Evolutionary conservation across 2,113 vertebrate species (phyloP).

Genomic region (Patagioenas fasciata): DNA sequence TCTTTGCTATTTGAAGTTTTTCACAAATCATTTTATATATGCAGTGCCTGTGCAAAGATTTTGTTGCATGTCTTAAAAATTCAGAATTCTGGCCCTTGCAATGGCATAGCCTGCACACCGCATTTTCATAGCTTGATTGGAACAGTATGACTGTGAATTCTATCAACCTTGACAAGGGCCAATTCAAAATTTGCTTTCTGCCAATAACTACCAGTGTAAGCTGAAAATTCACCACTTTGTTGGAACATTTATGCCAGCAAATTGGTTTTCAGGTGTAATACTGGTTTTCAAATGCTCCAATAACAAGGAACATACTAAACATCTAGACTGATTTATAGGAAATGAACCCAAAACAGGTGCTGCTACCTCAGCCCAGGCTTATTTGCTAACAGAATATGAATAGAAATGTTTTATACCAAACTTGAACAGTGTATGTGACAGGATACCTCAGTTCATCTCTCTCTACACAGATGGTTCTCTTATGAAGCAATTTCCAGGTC

Average conservation of each 20-base stretch:
- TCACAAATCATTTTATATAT: neutral
- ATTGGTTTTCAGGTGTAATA: slow-evolving; percentile 43
- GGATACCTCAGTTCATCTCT: slow-evolving; percentile 2
- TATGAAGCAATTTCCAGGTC: slow-evolving; percentile 66
- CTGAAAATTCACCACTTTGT: slow-evolving; percentile 21
- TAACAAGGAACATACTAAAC: slow-evolving; percentile 47
- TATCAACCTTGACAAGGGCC: slow-evolving; percentile 32
- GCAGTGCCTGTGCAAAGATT: neutral
- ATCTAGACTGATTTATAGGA: slow-evolving; percentile 40
- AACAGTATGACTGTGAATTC: neutral
- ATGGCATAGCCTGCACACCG: neutral
- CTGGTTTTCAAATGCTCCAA: neutral
- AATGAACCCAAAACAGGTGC: slow-evolving; percentile 1
- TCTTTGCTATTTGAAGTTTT: neutral
- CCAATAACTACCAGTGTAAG: slow-evolving; percentile 17
- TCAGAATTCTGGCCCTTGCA: neutral
- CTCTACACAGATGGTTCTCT: slow-evolving; percentile 53
- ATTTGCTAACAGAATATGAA: slow-evolving; percentile 21
- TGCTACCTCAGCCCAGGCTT: neutral
- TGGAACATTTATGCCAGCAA: slow-evolving; percentile 32
- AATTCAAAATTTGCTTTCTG: slow-evolving; percentile 41
- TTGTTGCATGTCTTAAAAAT: neutral
- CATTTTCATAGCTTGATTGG: neutral
- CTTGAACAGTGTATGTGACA: neutral
- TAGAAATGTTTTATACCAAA: neutral